Conservation (phyloP, 2,888 invertebrate genomes). For the Cephus rjabovi region DNA sequence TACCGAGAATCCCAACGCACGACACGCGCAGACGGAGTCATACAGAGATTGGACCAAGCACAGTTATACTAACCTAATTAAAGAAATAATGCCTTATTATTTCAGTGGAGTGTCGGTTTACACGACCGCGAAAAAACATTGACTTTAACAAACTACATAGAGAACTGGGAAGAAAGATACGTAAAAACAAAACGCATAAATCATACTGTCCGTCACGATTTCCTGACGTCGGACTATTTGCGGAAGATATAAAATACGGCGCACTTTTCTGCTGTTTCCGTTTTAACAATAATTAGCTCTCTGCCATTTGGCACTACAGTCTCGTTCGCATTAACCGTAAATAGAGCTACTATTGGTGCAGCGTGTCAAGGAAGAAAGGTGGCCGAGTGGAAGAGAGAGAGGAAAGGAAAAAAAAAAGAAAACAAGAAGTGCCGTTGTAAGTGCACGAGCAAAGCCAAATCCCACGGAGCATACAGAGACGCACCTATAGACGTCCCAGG, state of each 20-base stretch:
- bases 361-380: neutral
- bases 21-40: neutral
- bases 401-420: neutral
- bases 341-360: neutral
- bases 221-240: neutral
- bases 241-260: neutral
- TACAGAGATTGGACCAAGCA: slow-evolving; percentile 19
- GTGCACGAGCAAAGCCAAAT: neutral
- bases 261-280: neutral
- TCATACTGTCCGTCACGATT: neutral
- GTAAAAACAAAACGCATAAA: too few species aligned
- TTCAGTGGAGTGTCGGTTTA: neutral
- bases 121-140: neutral
- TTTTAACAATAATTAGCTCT: neutral
- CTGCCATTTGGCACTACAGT: neutral
- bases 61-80: slow-evolving; percentile 32
- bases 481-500: neutral
- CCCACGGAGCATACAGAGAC: neutral
- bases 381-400: neutral
- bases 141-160: neutral
- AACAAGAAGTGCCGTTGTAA: neutral
- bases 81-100: slow-evolving; percentile 21
- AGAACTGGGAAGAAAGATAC: neutral
- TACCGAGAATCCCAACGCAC: neutral
- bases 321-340: neutral